A percentile compares a stretch with the other conserved stretches of the same genome.
These are phyloP conservation scores for Tupiocoris notatus DNA, from an alignment of 2,888 invertebrate genomes.

Conservation along the genomic window DNA sequence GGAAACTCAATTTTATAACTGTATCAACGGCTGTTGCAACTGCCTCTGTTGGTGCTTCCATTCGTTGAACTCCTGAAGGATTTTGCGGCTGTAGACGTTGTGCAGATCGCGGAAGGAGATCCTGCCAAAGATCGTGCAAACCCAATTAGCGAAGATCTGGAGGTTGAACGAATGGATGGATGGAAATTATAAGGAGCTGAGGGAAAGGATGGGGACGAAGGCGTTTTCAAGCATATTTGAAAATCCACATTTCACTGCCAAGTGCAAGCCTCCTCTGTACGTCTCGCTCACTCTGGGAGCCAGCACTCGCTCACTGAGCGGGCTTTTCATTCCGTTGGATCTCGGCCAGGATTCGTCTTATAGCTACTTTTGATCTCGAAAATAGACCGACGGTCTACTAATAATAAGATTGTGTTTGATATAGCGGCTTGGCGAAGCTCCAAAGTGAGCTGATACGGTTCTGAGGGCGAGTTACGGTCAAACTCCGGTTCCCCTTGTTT, in stretches of 20 bases:
- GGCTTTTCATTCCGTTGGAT: neutral
- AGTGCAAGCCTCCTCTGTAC: constrained; percentile 12
- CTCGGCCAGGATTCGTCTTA: constrained; percentile 11
- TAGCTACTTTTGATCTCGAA: constrained; percentile 35
- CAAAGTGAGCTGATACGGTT: neutral
- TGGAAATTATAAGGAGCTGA: neutral
- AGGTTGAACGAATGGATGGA: neutral
- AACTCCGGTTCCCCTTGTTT: neutral
- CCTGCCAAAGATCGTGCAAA: constrained; percentile 47
- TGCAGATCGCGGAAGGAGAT: constrained; percentile 70
- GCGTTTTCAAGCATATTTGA: neutral
- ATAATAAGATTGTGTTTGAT: constrained; percentile 25
- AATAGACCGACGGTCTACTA: constrained; percentile 23
- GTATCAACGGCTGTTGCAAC: constrained; percentile 43
- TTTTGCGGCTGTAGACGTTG: constrained; percentile 66
- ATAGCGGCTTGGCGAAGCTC: neutral
- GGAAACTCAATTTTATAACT: constrained; percentile 27
- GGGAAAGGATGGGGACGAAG: neutral
- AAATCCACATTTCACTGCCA: constrained; percentile 25
- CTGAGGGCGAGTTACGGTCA: neutral
- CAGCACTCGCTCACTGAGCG: neutral
- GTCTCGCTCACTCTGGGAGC: neutral
- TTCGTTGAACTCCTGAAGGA: constrained; percentile 66
- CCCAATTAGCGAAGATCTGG: neutral
- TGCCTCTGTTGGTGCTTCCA: constrained; percentile 60